Evolutionary conservation across 1,140 invertebrate species (phyloP).

Genomic region (Druon quercuslanigerum): DNA sequence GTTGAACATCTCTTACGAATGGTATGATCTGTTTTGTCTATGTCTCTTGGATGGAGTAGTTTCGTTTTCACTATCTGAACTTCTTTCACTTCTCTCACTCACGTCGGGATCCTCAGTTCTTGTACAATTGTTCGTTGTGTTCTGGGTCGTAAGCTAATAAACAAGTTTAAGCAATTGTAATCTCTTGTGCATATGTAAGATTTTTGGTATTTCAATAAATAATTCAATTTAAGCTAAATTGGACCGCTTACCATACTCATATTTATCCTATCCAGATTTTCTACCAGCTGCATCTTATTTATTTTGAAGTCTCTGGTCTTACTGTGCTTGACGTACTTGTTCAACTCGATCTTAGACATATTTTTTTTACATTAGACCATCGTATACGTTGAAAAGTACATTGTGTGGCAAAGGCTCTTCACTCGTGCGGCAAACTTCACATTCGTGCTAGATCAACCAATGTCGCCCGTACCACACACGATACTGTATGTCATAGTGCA

Average conservation of each 20-base stretch:
- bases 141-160: conserved; percentile 24
- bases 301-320: conserved; percentile 78
- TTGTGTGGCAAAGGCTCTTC: too few relatives aligned
- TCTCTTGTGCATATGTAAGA: too few relatives aligned
- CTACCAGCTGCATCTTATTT: conserved; percentile 69
- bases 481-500: too few relatives aligned
- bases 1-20: background rate
- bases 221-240: background rate
- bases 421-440: too few relatives aligned
- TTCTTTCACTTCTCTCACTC: conserved; percentile 33
- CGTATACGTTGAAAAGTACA: background rate
- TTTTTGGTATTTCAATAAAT: too few relatives aligned
- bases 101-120: conserved; percentile 24
- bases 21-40: background rate
- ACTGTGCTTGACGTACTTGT: conserved; percentile 76
- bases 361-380: conserved; percentile 19
- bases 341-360: conserved; percentile 68
- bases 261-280: conserved; percentile 72
- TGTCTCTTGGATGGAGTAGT: background rate
- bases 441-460: too few relatives aligned
- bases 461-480: too few relatives aligned
- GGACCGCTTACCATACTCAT: conserved; percentile 59
- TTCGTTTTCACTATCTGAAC: background rate
- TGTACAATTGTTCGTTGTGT: conserved; percentile 22
- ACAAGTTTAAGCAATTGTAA: background rate